Conservation (phyloP, 2,113 vertebrate species). For the Halichoeres trimaculatus region DNA sequence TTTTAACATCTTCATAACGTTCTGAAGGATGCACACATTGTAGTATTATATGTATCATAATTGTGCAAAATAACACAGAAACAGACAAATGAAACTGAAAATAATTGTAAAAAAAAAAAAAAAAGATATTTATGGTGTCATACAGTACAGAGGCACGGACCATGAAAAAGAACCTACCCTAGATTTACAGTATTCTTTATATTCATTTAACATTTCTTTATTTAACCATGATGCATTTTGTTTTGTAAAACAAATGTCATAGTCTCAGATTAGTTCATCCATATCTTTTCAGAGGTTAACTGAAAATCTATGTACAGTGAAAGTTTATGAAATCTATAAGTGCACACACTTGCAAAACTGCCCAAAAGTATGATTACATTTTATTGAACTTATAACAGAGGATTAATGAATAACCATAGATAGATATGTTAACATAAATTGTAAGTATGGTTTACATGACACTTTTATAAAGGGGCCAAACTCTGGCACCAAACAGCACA, state of each 20-base stretch:
- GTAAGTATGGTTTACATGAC: no score
- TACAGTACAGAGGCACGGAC: background rate
- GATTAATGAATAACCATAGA: no score
- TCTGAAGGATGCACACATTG: constrained; percentile 40
- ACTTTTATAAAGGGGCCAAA: no score
- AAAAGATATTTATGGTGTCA: constrained; percentile 4
- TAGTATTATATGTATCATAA: constrained; percentile 22
- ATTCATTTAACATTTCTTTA: constrained; percentile 27
- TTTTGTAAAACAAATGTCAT: constrained; percentile 52
- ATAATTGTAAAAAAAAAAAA: background rate
- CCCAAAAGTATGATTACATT: no score
- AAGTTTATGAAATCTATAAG: constrained; percentile 9
- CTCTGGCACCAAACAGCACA: no score
- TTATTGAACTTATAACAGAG: no score
- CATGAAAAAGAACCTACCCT: background rate
- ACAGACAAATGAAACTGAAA: background rate
- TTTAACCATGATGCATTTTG: constrained; percentile 13
- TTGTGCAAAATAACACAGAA: constrained; percentile 1
- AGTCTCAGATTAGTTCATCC: background rate
- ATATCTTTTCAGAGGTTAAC: constrained; percentile 49
- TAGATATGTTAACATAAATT: no score
- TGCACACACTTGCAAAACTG: no score
- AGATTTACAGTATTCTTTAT: constrained; percentile 5
- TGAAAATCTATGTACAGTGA: constrained; percentile 34
- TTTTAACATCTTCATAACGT: constrained; percentile 18